Base-by-base conservation (phyloP, 2,888 invertebrate genomes). In the Nectonema munidae region DNA sequence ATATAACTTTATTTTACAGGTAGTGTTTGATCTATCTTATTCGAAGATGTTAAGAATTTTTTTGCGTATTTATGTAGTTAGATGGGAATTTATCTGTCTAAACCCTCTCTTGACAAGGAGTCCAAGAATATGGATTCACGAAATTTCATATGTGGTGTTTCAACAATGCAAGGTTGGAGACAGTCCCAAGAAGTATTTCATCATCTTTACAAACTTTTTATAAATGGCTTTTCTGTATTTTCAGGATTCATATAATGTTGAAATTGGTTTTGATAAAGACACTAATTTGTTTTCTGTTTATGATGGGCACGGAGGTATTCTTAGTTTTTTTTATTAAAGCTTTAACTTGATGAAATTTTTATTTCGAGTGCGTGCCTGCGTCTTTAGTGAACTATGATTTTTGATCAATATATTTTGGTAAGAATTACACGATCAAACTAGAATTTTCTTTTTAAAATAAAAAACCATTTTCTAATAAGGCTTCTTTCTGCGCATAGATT, bases 111-210 rank as follows among this genome's bases (percentile, higher is more conserved):
- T 18, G 6, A 5, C 14, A 34, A 34, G 15, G 35, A 34, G 6
- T 34, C 35, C 11, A 11, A 5, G 14, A 20, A 34, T 19, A 14
- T 34, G 6, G 35, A 34, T 19, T 16, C 5, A 18, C 11, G 11
- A 18, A 34, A 34, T 5, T 18, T 18, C 20, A 18, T 34, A 11
- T 18, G 35, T 34, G 35, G 35, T 19, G 17, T 9, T 19, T 34
- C 35, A 18, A 19, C 35, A 5, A 34, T 34, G 35, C 35, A 34
- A 19, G 35, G 35, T 19, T 34, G 35, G 35, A 34, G 35, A 34
- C 17, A 20, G 11, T 34, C 35, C 6, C 35, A 34, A 19, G 35
- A 34, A 19, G 35, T 34, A n/a, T 18, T 34, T 9, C n/a, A 25
- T 25, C n/a, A n/a, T 25, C n/a, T 25, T 25, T 25, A 9, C 6